Percentiles rank a stretch among this genome's conserved stretches.
Evolutionary conservation across 1,140 invertebrate species (phyloP).

Genomic region (Mycetomoellerius zeteki): DNA sequence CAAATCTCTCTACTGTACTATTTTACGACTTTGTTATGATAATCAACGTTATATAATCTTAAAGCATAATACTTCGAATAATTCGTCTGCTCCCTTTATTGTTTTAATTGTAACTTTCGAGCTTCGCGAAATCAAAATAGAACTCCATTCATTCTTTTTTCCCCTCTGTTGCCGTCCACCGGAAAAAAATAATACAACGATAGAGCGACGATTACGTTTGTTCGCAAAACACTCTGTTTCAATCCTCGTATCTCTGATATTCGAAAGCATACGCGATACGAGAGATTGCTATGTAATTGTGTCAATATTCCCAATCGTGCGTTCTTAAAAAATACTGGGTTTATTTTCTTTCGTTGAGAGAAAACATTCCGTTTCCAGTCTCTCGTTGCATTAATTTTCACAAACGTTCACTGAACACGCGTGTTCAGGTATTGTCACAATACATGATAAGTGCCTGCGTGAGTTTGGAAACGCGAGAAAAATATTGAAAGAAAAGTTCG

Average conservation of each 20-base stretch:
- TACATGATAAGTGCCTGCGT: neutral
- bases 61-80: neutral
- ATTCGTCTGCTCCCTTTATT: neutral
- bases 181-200: constrained; percentile 9
- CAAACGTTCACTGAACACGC: neutral
- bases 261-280: constrained; percentile 29
- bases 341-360: constrained; percentile 45
- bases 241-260: constrained; percentile 32
- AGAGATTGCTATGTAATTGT: neutral
- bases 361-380: constrained; percentile 33
- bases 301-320: neutral
- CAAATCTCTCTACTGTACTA: neutral
- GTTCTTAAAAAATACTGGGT: constrained; percentile 36
- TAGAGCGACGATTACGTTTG: constrained; percentile 7
- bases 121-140: constrained; percentile 60
- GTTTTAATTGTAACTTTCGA: constrained; percentile 36
- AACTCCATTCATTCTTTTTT: constrained; percentile 33
- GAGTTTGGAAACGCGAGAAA: neutral
- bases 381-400: constrained; percentile 28
- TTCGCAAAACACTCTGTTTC: constrained; percentile 44
- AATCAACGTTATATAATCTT: neutral
- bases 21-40: neutral
- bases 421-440: neutral
- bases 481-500: constrained; percentile 1
- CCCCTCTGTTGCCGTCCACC: neutral